These are phyloP conservation scores for Acomys russatus DNA, from an alignment of 2,797 vertebrate genomes.

Conservation along the genomic window DNA sequence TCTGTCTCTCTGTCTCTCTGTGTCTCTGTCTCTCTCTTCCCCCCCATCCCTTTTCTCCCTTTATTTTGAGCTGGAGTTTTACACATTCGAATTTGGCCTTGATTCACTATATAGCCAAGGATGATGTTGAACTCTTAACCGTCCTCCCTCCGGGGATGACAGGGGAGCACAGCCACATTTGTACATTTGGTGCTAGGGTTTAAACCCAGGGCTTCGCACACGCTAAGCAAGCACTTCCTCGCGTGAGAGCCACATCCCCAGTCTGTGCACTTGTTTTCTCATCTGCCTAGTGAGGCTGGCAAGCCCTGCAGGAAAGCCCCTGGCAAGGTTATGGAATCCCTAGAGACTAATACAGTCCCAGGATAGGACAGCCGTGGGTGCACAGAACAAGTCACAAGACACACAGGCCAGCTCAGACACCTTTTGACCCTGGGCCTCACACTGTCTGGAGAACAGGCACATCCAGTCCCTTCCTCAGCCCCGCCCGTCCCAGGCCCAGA, in stretches of 20 bases:
- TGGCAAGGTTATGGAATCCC: not conserved
- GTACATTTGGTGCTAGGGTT: not conserved
- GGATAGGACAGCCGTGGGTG: not conserved
- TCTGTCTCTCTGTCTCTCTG: not conserved
- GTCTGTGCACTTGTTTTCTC: not conserved
- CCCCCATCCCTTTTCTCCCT: not conserved
- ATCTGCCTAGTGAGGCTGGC: not conserved
- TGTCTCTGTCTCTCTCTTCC: not conserved
- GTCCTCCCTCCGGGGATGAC: not conserved
- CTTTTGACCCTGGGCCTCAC: slow-evolving; percentile 49
- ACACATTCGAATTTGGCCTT: not conserved
- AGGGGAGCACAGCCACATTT: too few relatives aligned
- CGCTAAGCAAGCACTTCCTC: not conserved
- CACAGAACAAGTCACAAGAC: slow-evolving; percentile 44
- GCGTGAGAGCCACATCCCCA: not conserved
- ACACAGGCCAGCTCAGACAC: slow-evolving; percentile 39
- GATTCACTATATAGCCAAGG: not conserved
- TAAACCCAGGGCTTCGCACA: not conserved
- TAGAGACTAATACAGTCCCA: not conserved
- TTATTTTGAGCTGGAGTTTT: not conserved
- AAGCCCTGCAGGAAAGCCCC: not conserved
- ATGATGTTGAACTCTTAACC: not conserved
- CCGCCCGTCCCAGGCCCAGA: slow-evolving; percentile 53
- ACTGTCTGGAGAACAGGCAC: slow-evolving; percentile 60
- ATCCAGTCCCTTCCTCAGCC: slow-evolving; percentile 1